Base-by-base conservation (phyloP, 2,888 invertebrate species). In the Tipula lateralis region DNA sequence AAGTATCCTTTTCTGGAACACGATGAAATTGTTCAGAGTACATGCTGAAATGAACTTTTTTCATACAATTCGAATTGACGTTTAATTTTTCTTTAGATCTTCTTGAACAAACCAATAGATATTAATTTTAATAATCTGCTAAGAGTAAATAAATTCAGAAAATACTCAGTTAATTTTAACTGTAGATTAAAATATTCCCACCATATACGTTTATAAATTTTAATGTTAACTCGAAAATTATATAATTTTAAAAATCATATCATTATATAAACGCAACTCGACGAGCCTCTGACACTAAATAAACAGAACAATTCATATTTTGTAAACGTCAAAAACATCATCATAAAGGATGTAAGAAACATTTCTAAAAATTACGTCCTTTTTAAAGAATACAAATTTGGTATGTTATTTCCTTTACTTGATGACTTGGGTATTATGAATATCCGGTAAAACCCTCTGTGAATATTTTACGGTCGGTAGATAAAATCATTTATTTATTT, bases 1-100 rank as follows among this genome's bases (percentile, higher is more conserved):
- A 82, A 82, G 19, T 83, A 34, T 24, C 83, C 34, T 19, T 83
- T 19, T 83, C 83, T 1, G 83, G 83, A 16, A 13, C 34, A 13
- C 36, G 34, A 34, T 83, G 30, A 34, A 83, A 34, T 36, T 34
- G 83, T 34, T 83, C 83, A 5, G 83, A 36, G 19, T 83, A 34
- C 83, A 83, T 83, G 34, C 36, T 83, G 83, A 83, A 83, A 34
- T 83, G 83, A 83, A 83, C 83, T 83, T 19, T 83, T 83, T 83
- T 83, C 83, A 83, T 83, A 82, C 16, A 82, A 82, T 29, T 82
- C 1, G 24, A 66, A 24, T 24, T 19, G 66, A 66, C 66, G 66
- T 66, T 66, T 30, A 30, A 82, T 82, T 30, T n/a, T 81, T 36
- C 9, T 12, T 29, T 81, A 29, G 12, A 9, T 81, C 29, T 82